Evolutionary conservation across 2,797 vertebrate species (phyloP), one percentile per base, ranked within the genome.

Genomic region (Lithobates sylvaticus): DNA sequence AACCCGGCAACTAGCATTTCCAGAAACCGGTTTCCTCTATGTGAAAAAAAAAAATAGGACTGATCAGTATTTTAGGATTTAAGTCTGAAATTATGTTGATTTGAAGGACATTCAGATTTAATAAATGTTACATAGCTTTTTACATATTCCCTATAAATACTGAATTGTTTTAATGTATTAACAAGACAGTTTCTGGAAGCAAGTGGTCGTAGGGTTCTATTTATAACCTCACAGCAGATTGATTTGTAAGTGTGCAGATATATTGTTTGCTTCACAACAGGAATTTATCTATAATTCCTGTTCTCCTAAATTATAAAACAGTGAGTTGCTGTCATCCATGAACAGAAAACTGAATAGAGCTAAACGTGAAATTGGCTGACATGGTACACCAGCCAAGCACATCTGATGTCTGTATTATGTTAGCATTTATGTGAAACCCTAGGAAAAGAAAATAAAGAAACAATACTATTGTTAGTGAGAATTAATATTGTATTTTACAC

Each of bases 321-420:
- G 65, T 67, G 27, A 67, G 65, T 67, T 67, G 65, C 65, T 26
- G 27, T 67, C 65, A 67, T 67, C 65, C 65, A 67, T 67, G 65
- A 67, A 67, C 65, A 67, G 65, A 67, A 67, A 67, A 67, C 65
- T 67, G 65, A 67, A 67, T 67, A 67, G 65, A 67, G 65, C 65
- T 67, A 67, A 67, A 67, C 65, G 27, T 67, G 65, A 67, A 65
- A 67, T 67, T 67, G 65, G 27, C 65, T 67, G 27, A 29, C 65
- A 67, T 67, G 65, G 65, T 67, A 67, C 65, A 29, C 65, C 27
- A 67, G 65, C 26, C n/a, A 67, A 67, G 65, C 65, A 67, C 65
- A 67, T 67, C 65, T 67, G 65, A 67, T 67, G 65, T 67, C 65
- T 67, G 65, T 29, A 67, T 67, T 67, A 67, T 67, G 27, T 29